Percentiles rank a stretch among this genome's conserved stretches.
Evolutionary conservation across 2,797 vertebrate species (phyloP).

Genomic region (Novumbra hubbsi): DNA sequence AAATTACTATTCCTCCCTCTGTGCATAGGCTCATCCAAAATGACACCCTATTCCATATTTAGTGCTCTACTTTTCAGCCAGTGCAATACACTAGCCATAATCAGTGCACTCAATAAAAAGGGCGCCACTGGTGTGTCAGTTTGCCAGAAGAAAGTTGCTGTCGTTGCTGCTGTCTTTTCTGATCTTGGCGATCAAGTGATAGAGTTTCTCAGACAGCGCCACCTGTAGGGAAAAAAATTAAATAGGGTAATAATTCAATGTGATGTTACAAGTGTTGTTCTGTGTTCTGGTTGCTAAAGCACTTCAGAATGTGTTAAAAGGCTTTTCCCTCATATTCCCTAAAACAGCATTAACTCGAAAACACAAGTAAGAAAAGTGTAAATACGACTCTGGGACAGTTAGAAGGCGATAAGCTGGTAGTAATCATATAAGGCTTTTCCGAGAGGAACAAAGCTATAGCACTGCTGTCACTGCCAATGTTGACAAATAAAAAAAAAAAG

Average conservation of each 20-base stretch:
- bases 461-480: no score
- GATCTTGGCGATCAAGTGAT: conserved; percentile 61
- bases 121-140: conserved; percentile 40
- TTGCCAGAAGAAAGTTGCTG: conserved; percentile 59
- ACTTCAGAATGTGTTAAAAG: no score
- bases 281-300: no score
- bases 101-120: not conserved
- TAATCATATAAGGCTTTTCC: no score
- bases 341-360: no score
- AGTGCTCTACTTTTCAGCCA: not conserved
- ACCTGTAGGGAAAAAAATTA: conserved; percentile 61
- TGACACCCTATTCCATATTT: not conserved
- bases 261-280: not conserved
- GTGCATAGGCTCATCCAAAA: not conserved
- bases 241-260: not conserved
- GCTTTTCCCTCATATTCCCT: no score
- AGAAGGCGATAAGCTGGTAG: no score
- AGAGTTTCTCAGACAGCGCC: conserved; percentile 71
- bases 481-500: no score
- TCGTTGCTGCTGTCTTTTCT: conserved; percentile 47
- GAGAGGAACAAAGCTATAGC: no score
- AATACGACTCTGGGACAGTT: no score
- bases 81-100: not conserved
- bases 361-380: no score
- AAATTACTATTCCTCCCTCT: not conserved